Percentiles rank a stretch among this genome's conserved stretches.
These are phyloP conservation scores for Artemia sp. DNA, from an alignment of 2,888 invertebrate genomes.

Conservation along the genomic window DNA sequence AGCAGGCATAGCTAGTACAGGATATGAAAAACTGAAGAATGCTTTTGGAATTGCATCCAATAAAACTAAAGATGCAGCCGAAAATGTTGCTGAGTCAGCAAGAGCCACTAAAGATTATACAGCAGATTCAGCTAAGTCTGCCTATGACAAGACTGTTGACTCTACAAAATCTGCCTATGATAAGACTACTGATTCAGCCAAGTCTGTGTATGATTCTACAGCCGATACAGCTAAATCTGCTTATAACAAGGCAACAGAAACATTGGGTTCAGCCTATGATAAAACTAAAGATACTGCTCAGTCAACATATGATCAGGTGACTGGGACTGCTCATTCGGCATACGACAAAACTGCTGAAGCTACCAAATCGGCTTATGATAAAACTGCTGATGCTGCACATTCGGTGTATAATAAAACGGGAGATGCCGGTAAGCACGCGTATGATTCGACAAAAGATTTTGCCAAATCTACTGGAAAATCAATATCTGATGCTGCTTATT, in stretches of 20 bases:
- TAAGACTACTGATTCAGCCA: background rate
- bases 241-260: background rate
- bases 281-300: background rate
- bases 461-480: background rate
- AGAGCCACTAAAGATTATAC: background rate
- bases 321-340: background rate
- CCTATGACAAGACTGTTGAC: background rate
- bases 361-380: background rate
- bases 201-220: background rate
- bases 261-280: background rate
- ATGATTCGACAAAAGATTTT: background rate
- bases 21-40: background rate
- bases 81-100: background rate
- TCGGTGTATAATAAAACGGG: background rate
- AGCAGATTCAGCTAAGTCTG: background rate
- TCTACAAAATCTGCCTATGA: constrained; percentile 6
- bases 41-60: background rate
- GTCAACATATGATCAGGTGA: background rate
- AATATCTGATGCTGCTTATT: no score
- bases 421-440: background rate
- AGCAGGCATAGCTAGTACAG: background rate
- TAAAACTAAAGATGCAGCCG: constrained; percentile 1
- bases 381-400: constrained; percentile 7
- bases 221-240: constrained; percentile 7
- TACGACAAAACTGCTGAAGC: background rate